Evolutionary conservation across 2,888 invertebrate genomes (phyloP), one percentile per base, ranked within the genome.

Genomic region (Patella depressa): DNA sequence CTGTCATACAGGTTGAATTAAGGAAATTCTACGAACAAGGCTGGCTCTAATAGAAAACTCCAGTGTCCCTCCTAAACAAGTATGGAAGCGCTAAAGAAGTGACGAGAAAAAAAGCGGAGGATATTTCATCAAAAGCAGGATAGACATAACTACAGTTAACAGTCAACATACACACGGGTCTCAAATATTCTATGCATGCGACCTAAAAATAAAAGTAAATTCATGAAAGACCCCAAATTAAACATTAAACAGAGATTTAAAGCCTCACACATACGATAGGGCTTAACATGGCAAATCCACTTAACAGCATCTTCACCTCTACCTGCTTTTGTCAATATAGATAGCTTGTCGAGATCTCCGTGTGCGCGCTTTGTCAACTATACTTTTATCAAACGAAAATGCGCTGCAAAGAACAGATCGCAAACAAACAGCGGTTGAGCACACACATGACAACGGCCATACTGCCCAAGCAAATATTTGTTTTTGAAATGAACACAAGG

Each of bases 171-270:
- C 59, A 53, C 53, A 29, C 19, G 57, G 53, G 59, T 73, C 72
- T 59, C 34, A 76, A 76, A 76, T 69, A 76, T 71, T 55, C 72
- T 59, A 45, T 53, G 72, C 57, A 76, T 76, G 65, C 72, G 76
- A 76, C 72, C 76, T 73, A 55, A 72, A 76, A 76, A 76, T 72
- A 76, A 72, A 73, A 72, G 76, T 69, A 76, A 76, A 76, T 73
- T 76, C 76, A 72, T 72, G 73, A 73, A 76, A 76, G 76, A 76
- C 72, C 72, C 76, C 76, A 76, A 76, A 76, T 76, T 72, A 76
- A 72, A 76, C 72, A 76, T 45, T 76, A 76, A 76, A 76, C 76
- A 76, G 72, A 72, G 76, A 76, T 59, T 76, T 76, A 73, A 72
- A 59, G 76, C 73, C 73, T 76, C 45, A 65, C 73, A 55, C 76